These are phyloP conservation scores for Enteromius viviparus DNA, from an alignment of 2,797 vertebrate species.

Conservation along the genomic window DNA sequence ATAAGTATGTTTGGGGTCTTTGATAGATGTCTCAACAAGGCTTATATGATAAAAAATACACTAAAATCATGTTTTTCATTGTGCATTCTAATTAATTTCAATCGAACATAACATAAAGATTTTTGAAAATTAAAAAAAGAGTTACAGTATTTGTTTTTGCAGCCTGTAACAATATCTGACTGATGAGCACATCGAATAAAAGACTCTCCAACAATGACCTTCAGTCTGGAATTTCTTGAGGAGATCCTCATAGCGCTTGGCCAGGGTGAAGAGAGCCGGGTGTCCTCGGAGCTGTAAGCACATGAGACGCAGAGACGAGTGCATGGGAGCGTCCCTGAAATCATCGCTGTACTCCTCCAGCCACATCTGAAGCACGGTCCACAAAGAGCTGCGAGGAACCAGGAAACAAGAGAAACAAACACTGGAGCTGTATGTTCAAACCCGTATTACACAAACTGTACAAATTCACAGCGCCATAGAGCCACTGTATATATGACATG, in stretches of 20 bases:
- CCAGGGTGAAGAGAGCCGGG: constrained; percentile 69
- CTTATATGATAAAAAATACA: too few species aligned
- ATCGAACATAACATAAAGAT: too few species aligned
- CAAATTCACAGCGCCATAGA: background rate
- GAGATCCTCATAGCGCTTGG: constrained; percentile 71
- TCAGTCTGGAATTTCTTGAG: constrained; percentile 74
- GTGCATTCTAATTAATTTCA: too few species aligned
- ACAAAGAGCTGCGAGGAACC: constrained; percentile 26
- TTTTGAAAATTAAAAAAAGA: too few species aligned
- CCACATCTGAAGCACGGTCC: constrained; percentile 74
- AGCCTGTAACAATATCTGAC: background rate
- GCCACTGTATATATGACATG: background rate
- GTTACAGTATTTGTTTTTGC: too few species aligned
- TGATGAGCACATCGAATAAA: background rate
- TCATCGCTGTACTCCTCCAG: constrained; percentile 82
- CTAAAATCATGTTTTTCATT: too few species aligned
- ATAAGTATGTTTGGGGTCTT: too few species aligned
- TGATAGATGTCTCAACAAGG: too few species aligned
- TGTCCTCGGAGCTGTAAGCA: constrained; percentile 72
- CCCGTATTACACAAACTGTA: background rate
- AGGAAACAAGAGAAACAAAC: background rate
- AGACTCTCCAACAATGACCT: constrained; percentile 60
- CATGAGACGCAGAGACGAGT: constrained; percentile 74
- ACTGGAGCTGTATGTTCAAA: background rate
- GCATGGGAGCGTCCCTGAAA: constrained; percentile 81